Conservation (phyloP, 1,140 invertebrate genomes). For the Schlechtendalia chinensis region DNA sequence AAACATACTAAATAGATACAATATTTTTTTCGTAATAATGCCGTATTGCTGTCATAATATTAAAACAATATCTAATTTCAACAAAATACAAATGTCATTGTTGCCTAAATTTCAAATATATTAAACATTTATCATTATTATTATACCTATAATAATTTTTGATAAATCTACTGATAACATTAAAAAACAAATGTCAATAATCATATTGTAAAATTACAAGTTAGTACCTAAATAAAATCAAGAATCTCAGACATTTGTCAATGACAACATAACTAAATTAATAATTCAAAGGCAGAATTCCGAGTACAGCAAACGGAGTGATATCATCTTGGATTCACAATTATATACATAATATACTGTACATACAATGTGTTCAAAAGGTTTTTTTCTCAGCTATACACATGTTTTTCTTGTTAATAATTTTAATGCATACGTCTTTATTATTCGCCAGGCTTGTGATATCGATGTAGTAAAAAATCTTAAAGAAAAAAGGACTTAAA, state of each 20-base stretch:
- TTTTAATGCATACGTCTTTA: too few species aligned
- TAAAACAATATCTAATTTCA: background rate
- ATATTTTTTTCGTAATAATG: conserved; percentile 14
- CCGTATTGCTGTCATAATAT: conserved; percentile 12
- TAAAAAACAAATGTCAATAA: background rate
- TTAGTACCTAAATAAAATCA: background rate
- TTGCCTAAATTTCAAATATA: background rate
- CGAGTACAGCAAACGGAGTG: background rate
- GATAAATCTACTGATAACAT: too few species aligned
- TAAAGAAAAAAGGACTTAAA: background rate
- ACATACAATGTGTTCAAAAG: background rate
- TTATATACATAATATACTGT: background rate
- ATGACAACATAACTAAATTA: background rate
- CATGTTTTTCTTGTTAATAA: too few species aligned
- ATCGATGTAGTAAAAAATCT: too few species aligned
- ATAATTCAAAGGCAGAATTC: background rate
- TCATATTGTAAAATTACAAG: background rate
- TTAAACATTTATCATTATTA: background rate
- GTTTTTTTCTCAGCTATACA: too few species aligned
- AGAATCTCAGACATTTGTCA: background rate
- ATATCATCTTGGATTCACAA: background rate
- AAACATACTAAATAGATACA: background rate
- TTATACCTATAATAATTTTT: background rate
- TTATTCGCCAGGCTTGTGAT: too few species aligned
- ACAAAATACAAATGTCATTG: background rate